A percentile compares a stretch with the other conserved stretches of the same genome.
These are phyloP conservation scores for Galago senegalensis DNA, from an alignment of 2,797 vertebrate genomes.

Conservation along the genomic window DNA sequence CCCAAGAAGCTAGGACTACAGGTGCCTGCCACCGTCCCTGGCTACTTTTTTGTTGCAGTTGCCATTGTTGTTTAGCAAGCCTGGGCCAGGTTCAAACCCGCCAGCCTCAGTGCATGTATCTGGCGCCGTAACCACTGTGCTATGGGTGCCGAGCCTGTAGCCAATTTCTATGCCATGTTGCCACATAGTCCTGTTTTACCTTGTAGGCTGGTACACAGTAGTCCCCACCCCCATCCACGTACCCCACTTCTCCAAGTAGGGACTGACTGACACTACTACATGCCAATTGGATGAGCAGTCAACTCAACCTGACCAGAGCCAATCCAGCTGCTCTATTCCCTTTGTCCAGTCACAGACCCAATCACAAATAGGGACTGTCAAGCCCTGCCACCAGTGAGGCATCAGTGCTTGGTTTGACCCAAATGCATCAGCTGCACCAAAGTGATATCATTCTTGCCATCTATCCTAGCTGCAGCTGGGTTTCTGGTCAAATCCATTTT, in stretches of 20 bases:
- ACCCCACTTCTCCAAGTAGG: neutral
- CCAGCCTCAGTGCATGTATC: too few species aligned
- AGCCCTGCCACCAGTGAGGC: neutral
- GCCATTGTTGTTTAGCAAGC: too few species aligned
- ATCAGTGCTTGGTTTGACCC: neutral
- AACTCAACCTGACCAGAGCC: neutral
- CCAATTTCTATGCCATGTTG: neutral
- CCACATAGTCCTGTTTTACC: neutral
- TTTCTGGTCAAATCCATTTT: neutral
- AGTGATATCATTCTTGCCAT: neutral
- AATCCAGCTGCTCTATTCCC: neutral
- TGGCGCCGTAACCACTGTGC: too few species aligned
- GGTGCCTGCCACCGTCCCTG: too few species aligned
- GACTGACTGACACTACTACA: neutral
- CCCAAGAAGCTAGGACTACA: too few species aligned
- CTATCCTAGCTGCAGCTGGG: neutral
- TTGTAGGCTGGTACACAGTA: neutral
- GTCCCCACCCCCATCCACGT: neutral
- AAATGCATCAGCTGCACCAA: neutral
- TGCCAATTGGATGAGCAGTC: neutral
- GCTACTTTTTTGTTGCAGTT: too few species aligned
- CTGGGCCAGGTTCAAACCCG: too few species aligned
- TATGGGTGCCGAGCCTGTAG: too few species aligned
- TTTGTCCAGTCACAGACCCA: neutral
- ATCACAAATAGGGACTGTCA: neutral